Percentiles rank a stretch among this genome's conserved stretches.
These are phyloP conservation scores for Agrochola circellaris DNA, from an alignment of 2,888 invertebrate species.

Conservation along the genomic window DNA sequence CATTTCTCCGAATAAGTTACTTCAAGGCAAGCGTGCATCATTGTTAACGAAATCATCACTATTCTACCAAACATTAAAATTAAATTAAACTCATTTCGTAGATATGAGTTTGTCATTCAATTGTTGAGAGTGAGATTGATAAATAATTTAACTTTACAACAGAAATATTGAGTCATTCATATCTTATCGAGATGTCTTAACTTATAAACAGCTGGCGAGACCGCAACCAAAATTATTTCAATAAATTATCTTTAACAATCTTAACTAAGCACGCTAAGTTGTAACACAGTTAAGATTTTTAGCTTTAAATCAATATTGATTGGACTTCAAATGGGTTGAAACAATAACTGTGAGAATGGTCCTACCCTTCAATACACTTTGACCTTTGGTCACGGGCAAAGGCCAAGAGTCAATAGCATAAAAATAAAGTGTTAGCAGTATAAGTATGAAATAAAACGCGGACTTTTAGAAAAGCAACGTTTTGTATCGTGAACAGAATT, in stretches of 20 bases:
- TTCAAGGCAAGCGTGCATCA: background rate
- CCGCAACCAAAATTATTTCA: slow-evolving; percentile 26
- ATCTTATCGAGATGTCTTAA: slow-evolving; percentile 11
- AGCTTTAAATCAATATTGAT: slow-evolving; percentile 32
- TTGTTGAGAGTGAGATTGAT: background rate
- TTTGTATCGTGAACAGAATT: slow-evolving; percentile 43
- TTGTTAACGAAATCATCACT: background rate
- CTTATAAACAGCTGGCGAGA: slow-evolving; percentile 20
- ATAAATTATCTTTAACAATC: slow-evolving; percentile 32
- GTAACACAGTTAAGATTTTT: slow-evolving; percentile 5
- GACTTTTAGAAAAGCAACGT: slow-evolving; percentile 38
- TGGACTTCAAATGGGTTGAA: slow-evolving; percentile 34
- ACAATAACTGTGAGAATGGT: slow-evolving; percentile 32
- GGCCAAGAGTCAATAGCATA: slow-evolving; percentile 53
- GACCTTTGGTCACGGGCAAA: slow-evolving; percentile 38
- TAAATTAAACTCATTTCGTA: background rate
- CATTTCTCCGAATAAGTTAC: too few relatives aligned
- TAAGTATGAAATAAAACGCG: slow-evolving; percentile 47
- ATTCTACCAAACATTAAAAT: background rate
- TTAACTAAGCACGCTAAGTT: slow-evolving; percentile 20
- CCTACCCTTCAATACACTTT: slow-evolving; percentile 25
- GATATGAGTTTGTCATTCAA: background rate
- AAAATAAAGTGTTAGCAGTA: slow-evolving; percentile 45
- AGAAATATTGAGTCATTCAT: background rate
- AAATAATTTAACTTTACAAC: background rate